phyloP scores from a whole-genome alignment of 2,888 invertebrate species.

The Mystacides longicornis region DNA sequence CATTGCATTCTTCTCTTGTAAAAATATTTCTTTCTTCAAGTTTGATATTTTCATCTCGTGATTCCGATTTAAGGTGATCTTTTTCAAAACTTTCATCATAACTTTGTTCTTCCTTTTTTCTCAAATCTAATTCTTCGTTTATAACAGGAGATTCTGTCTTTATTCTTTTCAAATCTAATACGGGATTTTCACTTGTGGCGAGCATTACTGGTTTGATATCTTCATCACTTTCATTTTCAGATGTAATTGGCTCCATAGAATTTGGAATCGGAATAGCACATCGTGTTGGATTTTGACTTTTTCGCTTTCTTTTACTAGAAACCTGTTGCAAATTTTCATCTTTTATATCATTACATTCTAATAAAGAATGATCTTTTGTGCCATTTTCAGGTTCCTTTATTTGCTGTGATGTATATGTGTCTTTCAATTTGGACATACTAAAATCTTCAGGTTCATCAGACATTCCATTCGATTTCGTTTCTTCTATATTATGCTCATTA shows the following conservation, averaged over 20 bases:
- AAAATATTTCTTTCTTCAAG: too few species aligned
- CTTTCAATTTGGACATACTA: slow-evolving; percentile 53
- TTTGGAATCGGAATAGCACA: slow-evolving; percentile 54
- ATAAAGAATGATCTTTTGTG: slow-evolving; percentile 43
- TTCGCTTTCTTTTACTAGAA: slow-evolving; percentile 75
- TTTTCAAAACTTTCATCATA: slow-evolving; percentile 25
- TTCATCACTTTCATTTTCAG: slow-evolving; percentile 9
- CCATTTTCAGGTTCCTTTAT: slow-evolving; percentile 53
- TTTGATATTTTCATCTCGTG: background rate
- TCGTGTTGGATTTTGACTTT: slow-evolving; percentile 80
- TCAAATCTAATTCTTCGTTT: slow-evolving; percentile 19
- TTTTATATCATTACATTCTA: slow-evolving; percentile 32
- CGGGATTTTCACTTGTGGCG: slow-evolving; percentile 16
- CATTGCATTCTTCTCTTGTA: too few species aligned
- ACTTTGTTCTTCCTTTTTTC: slow-evolving; percentile 20
- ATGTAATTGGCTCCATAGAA: slow-evolving; percentile 36
- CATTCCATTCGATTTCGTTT: slow-evolving; percentile 29
- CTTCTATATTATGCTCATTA: slow-evolving; percentile 28
- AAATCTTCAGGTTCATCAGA: slow-evolving; percentile 53
- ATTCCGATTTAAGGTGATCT: background rate
- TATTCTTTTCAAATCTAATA: slow-evolving; percentile 19
- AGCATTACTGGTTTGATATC: slow-evolving; percentile 12
- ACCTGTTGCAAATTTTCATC: slow-evolving; percentile 48
- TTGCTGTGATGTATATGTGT: slow-evolving; percentile 45
- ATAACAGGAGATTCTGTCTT: slow-evolving; percentile 27